Evolutionary conservation across 2,888 invertebrate genomes (phyloP).

Genomic region (Melipona beecheii): DNA sequence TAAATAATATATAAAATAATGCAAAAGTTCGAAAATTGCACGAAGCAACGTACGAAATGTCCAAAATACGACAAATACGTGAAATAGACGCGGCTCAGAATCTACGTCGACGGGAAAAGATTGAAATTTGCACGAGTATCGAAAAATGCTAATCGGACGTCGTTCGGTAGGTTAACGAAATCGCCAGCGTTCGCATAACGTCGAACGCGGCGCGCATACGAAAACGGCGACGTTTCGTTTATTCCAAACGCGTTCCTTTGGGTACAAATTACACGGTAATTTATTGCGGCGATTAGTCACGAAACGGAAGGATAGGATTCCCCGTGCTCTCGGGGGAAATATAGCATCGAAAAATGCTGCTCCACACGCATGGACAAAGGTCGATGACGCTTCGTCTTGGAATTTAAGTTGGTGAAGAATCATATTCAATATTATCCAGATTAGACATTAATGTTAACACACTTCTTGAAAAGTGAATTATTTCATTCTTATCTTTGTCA

Average conservation of each 20-base stretch:
- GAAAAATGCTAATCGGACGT: constrained; percentile 29
- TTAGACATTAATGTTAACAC: neutral
- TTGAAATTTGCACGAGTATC: no score
- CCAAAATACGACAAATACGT: no score
- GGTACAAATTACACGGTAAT: constrained; percentile 50
- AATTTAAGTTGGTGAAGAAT: neutral
- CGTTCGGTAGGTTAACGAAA: constrained; percentile 19
- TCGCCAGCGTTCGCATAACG: constrained; percentile 48
- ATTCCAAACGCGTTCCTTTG: constrained; percentile 44
- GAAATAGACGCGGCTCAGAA: no score
- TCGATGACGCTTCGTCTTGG: neutral
- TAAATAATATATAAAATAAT: no score
- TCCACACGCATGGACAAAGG: neutral
- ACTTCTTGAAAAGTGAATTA: no score
- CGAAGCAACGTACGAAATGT: no score
- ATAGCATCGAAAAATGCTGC: neutral
- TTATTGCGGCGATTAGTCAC: constrained; percentile 50
- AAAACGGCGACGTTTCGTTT: constrained; percentile 42
- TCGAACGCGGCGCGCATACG: constrained; percentile 23
- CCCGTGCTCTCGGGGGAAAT: constrained; percentile 13
- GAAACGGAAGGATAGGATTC: constrained; percentile 42
- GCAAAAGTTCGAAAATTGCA: no score
- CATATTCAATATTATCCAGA: neutral
- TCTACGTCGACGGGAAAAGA: no score
- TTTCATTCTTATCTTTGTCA: no score